Conservation (phyloP, 2,797 vertebrate genomes). For the Fistularia tabacaria region DNA sequence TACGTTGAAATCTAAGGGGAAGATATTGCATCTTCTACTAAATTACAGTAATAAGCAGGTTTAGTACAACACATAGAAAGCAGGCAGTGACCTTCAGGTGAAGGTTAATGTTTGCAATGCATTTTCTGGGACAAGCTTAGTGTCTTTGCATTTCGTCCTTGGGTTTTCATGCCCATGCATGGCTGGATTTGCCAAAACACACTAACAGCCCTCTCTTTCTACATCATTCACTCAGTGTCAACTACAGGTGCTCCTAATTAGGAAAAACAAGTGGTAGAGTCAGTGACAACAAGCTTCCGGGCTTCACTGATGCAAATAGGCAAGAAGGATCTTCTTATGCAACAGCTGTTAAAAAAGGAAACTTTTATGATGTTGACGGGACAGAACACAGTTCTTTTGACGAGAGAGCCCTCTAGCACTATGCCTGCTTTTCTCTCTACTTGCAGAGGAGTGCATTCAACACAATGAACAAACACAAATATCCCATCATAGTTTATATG, state of each 20-base stretch:
- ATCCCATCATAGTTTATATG: too few relatives aligned
- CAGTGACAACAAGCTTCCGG: conserved; percentile 3
- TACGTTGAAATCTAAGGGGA: too few relatives aligned
- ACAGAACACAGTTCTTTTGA: conserved; percentile 34
- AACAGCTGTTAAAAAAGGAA: conserved; percentile 31
- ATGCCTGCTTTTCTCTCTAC: not conserved
- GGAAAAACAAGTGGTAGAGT: conserved; percentile 7
- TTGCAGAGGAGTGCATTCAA: not conserved
- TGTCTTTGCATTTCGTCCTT: conserved; percentile 10
- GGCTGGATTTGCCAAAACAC: conserved; percentile 1
- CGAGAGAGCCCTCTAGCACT: conserved; percentile 6
- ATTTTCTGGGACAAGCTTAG: not conserved
- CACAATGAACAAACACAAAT: not conserved
- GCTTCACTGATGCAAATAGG: conserved; percentile 7
- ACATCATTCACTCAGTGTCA: conserved; percentile 8
- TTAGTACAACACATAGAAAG: too few relatives aligned
- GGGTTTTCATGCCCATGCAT: not conserved
- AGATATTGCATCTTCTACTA: not conserved
- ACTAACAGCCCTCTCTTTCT: not conserved
- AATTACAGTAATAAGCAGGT: conserved; percentile 5
- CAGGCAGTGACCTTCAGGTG: conserved; percentile 4
- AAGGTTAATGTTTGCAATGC: not conserved
- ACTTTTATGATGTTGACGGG: conserved; percentile 27
- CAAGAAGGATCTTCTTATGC: conserved; percentile 26
- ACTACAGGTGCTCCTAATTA: conserved; percentile 6